Conservation (phyloP, 2,113 vertebrate species). For the Electrona antarctica region DNA sequence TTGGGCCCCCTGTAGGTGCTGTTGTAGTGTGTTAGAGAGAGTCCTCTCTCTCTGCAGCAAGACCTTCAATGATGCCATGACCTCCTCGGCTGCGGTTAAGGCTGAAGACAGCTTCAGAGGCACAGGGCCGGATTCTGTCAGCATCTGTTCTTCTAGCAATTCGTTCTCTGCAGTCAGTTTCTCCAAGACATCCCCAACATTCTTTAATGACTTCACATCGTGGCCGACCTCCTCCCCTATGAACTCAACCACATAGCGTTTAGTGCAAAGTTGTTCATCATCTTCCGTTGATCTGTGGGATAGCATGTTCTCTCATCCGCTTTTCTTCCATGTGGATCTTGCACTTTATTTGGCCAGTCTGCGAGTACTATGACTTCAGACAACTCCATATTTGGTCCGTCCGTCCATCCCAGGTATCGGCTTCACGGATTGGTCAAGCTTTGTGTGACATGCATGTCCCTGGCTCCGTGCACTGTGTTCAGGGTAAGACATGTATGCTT, state of each 20-base stretch:
- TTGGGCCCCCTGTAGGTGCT: constrained; percentile 83
- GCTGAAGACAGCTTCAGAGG: constrained; percentile 89
- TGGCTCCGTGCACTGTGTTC: no score
- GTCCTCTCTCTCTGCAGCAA: constrained; percentile 82
- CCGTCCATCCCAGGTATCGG: no score
- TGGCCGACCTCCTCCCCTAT: constrained; percentile 86
- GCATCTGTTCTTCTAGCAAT: constrained; percentile 86
- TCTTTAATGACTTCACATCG: constrained; percentile 84
- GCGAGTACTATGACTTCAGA: no score
- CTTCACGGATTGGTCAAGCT: no score
- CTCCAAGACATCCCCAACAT: constrained; percentile 82
- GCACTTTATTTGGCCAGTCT: no score
- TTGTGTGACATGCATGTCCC: no score
- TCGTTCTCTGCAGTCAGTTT: constrained; percentile 81
- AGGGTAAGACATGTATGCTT: no score
- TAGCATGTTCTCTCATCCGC: no score
- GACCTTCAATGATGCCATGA: constrained; percentile 72
- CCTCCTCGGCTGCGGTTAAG: constrained; percentile 86
- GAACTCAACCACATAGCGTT: constrained; percentile 79
- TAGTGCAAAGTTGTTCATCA: no score
- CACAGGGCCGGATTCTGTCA: constrained; percentile 83
- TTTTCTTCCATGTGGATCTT: no score
- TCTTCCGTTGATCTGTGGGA: no score
- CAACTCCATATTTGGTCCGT: no score
- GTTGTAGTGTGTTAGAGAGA: constrained; percentile 78